Evolutionary conservation across 2,113 vertebrate species (phyloP).

Genomic region (Proteles cristata): DNA sequence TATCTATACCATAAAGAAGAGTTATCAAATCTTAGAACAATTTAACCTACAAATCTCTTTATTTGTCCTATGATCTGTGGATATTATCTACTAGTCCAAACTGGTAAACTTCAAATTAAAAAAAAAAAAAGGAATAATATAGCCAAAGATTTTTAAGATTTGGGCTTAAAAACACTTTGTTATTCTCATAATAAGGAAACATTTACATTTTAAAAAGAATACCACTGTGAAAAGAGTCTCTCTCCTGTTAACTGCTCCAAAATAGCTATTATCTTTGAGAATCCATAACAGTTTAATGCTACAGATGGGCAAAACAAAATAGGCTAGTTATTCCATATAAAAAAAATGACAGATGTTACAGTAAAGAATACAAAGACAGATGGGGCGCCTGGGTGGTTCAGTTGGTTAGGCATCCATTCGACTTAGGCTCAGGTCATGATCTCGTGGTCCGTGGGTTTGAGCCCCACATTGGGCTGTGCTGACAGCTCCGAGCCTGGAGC

Average conservation of each 20-base stretch:
- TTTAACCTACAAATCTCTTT: conserved; percentile 64
- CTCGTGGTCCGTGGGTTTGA: no score
- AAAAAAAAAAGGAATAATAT: background rate
- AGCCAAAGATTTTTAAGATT: conserved; percentile 16
- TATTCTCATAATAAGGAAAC: conserved; percentile 51
- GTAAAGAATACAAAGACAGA: conserved; percentile 46
- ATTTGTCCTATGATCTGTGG: conserved; percentile 49
- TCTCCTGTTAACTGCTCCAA: background rate
- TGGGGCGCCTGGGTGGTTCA: no score
- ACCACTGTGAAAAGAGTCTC: conserved; percentile 42
- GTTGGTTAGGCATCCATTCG: no score
- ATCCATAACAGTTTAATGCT: conserved; percentile 48
- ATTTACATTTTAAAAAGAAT: conserved; percentile 48
- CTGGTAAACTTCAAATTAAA: conserved; percentile 28
- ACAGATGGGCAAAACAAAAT: conserved; percentile 64
- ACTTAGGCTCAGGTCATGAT: no score
- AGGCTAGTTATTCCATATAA: conserved; percentile 50
- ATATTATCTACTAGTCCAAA: background rate
- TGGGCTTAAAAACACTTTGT: background rate
- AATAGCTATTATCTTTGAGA: conserved; percentile 42
- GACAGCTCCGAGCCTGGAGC: no score
- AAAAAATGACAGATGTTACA: conserved; percentile 52
- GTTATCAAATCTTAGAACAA: conserved; percentile 37
- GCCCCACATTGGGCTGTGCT: no score
- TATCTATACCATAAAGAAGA: conserved; percentile 50